A percentile compares a stretch with the other conserved stretches of the same genome.
phyloP scores from a whole-genome alignment of 2,797 vertebrate genomes.

The Phrynocephalus guinanensis region DNA sequence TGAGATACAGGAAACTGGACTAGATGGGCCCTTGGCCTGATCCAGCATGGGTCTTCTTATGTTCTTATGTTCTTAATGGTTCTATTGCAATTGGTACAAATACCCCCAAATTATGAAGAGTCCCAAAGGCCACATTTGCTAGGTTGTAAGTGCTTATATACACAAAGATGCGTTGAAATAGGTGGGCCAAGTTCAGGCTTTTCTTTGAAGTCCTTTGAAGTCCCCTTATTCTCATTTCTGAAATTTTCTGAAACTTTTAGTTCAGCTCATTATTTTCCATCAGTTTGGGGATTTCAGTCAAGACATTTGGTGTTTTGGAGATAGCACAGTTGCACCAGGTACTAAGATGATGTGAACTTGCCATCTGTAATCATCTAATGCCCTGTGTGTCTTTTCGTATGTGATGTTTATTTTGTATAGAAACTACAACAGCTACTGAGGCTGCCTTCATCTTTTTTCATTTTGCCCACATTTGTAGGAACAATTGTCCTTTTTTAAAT shows the following conservation, averaged over 20 bases:
- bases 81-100: not conserved
- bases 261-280: constrained; percentile 29
- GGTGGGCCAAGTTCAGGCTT: not conserved
- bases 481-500: constrained; percentile 33
- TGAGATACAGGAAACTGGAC: too few relatives aligned
- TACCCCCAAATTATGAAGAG: not conserved
- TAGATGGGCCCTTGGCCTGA: too few relatives aligned
- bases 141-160: not conserved
- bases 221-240: not conserved
- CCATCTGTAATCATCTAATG: not conserved
- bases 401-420: constrained; percentile 19
- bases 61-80: not conserved
- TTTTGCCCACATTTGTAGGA: not conserved
- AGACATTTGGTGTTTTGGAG: constrained; percentile 6
- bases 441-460: constrained; percentile 38
- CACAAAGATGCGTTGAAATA: not conserved
- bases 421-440: not conserved
- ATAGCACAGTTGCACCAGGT: not conserved
- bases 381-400: constrained; percentile 8
- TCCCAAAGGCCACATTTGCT: not conserved
- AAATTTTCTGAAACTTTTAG: not conserved
- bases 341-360: constrained; percentile 12
- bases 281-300: constrained; percentile 12
- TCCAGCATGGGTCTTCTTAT: too few relatives aligned
- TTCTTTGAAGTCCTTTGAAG: constrained; percentile 37